A percentile compares a stretch with the other conserved stretches of the same genome.
phyloP scores from a whole-genome alignment of 2,888 invertebrate species.

The Cataglyphis livida region DNA sequence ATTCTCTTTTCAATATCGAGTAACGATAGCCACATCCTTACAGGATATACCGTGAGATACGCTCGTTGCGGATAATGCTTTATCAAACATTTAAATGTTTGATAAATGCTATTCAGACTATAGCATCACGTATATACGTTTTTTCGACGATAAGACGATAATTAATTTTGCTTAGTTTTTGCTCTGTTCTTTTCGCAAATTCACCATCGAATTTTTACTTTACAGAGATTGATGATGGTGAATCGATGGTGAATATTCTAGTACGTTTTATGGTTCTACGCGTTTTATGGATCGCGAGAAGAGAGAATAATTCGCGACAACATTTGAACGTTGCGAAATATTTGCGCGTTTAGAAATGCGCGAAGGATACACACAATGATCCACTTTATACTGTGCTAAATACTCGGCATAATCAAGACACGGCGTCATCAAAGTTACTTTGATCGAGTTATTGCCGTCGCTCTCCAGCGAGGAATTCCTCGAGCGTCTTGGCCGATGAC shows the following conservation, averaged over 20 bases:
- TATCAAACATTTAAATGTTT: slow-evolving; percentile 34
- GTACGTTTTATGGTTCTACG: too few species aligned
- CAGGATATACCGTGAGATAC: slow-evolving; percentile 49
- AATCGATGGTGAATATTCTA: background rate
- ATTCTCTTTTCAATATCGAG: background rate
- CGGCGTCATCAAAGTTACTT: background rate
- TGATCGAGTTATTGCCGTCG: slow-evolving; percentile 7
- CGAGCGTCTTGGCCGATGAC: slow-evolving; percentile 38
- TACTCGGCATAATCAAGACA: background rate
- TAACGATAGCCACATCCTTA: background rate
- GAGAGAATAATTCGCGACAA: background rate
- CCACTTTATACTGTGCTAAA: background rate
- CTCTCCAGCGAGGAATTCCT: slow-evolving; percentile 25
- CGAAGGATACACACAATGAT: background rate
- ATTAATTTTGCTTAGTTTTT: background rate
- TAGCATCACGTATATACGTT: too few species aligned
- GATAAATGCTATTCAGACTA: background rate
- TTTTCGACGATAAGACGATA: background rate
- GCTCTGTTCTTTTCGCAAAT: background rate
- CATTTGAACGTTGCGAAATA: background rate
- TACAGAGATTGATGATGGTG: too few species aligned
- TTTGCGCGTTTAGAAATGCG: background rate
- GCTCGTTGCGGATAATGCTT: slow-evolving; percentile 32
- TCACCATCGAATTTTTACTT: background rate
- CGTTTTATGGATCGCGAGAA: background rate